Evolutionary conservation across 2,113 vertebrate genomes (phyloP).

Genomic region (rat (Rattus norvegicus)): GRCr8 NC_086024.1:85640501-85641000

Average conservation of each 20-base stretch:
- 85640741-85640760: neutral
- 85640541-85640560: neutral
- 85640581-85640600: neutral
- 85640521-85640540: neutral
- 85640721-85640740: neutral
- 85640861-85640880: no score
- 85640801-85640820: neutral
- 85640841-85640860: neutral
- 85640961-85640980: neutral
- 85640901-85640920: neutral
- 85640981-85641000: neutral
- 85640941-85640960: neutral
- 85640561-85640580: neutral
- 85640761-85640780: neutral
- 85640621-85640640: neutral
- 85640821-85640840: neutral
- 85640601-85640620: conserved; percentile 30
- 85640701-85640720: no score
- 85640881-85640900: neutral
- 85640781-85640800: neutral
- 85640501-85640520: neutral
- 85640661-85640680: no score
- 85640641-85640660: no score
- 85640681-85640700: no score
- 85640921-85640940: neutral